Evolutionary conservation across 1,140 invertebrate species (phyloP), one percentile per base, ranked within the genome.

Genomic region (Atta texana): DNA sequence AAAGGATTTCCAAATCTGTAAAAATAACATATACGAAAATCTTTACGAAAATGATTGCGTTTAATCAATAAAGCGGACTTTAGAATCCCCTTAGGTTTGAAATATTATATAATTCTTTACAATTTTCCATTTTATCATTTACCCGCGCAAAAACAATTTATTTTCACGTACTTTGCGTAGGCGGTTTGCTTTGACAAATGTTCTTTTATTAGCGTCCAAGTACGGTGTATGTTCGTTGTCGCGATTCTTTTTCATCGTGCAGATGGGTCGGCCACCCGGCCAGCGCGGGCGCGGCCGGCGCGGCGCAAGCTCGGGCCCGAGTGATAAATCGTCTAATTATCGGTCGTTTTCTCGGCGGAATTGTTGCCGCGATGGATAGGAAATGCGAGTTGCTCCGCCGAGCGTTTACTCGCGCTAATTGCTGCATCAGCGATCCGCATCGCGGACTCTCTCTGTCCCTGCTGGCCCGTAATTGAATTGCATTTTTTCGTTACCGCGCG

Each of bases 251-350:
- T 66, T 64, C 69, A 59, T 69, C 31, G 61, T 71, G 21, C 53
- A 53, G 64, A 81, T 81, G 49, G 64, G 34, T 44, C 57, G 57
- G 28, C 28, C 12, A 44, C 51, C 44, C 39, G 57, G 28, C 16
- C 51, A 31, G 63, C 61, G 59, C 5, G 53, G 53, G n/a, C n/a
- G 28, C 39, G 57, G 28, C n/a, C 51, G n/a, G 63, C 61, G 59
- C 5, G 53, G 53, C 8, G 28, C 68, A 71, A 81, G 39, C 80
- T 74, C 53, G 31, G 55, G 49, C 10, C 24, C 44, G 71, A 82
- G 72, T 88, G 80, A 85, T 85, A 89, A 88, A 89, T 89, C 86
- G 87, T 75, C 74, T 77, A 89, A 88, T 89, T 86, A 88, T 61
- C 21, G 59, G 57, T 53, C 80, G 74, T 72, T 85, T 88, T 71